Conservation (phyloP, 2,113 vertebrate species). For the Amphiprion ocellaris region DNA sequence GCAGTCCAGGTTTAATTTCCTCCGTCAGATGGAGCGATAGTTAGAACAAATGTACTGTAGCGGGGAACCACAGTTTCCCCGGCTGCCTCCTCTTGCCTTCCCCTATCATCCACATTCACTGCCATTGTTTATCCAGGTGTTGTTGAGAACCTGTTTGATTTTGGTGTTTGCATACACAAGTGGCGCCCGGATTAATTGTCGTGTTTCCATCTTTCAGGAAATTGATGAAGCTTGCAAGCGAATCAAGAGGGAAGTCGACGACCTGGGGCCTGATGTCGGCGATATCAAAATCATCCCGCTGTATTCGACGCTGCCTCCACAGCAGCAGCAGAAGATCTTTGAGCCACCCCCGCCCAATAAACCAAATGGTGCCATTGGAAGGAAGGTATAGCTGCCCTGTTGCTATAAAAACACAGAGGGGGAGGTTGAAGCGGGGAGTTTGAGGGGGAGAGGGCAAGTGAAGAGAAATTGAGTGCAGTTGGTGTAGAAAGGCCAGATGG, state of each 20-base stretch:
- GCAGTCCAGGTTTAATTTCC: conserved; percentile 84
- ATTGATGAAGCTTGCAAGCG: conserved; percentile 98
- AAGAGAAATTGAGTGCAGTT: conserved; percentile 41
- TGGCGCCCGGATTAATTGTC: conserved; percentile 45
- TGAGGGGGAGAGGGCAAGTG: conserved; percentile 20
- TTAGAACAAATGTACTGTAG: conserved; percentile 81
- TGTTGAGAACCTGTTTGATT: conserved; percentile 45
- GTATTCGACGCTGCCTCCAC: conserved; percentile 96
- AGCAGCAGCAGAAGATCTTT: conserved; percentile 97
- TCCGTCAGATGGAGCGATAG: conserved; percentile 81
- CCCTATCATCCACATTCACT: conserved; percentile 18
- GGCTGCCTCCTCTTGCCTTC: conserved; percentile 9
- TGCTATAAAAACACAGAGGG: conserved; percentile 32
- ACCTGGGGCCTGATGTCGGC: conserved; percentile 95
- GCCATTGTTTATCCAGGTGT: conserved; percentile 68
- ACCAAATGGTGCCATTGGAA: conserved; percentile 93
- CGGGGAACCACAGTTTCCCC: conserved; percentile 67
- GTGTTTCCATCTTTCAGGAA: conserved; percentile 86
- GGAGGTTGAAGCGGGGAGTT: conserved; percentile 13
- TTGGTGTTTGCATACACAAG: conserved; percentile 33
- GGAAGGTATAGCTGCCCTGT: conserved; percentile 87
- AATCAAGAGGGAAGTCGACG: conserved; percentile 97
- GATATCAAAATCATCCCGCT: conserved; percentile 98
- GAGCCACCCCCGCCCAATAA: conserved; percentile 97
- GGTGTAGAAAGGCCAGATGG: conserved; percentile 61